These are phyloP conservation scores for Craseonycteris thonglongyai DNA, from an alignment of 2,113 vertebrate genomes.

Conservation along the genomic window DNA sequence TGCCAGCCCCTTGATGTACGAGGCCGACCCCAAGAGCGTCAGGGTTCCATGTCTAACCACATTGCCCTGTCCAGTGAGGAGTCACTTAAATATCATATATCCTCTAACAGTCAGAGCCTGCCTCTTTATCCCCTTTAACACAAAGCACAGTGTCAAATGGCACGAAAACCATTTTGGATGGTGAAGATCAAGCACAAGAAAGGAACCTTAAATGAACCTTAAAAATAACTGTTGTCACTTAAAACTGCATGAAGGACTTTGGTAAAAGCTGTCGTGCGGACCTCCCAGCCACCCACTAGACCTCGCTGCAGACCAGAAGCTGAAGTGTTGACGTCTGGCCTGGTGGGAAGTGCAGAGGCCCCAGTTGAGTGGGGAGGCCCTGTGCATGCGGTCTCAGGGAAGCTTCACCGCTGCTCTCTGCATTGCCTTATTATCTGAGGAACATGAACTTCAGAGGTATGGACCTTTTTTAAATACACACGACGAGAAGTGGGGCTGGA, in stretches of 20 bases:
- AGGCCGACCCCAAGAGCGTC: not conserved
- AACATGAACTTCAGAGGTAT: not conserved
- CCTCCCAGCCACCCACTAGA: not conserved
- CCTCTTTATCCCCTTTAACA: not conserved
- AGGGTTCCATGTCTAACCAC: not conserved
- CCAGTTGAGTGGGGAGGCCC: too few relatives aligned
- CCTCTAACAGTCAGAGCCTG: not conserved
- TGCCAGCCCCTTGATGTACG: not conserved
- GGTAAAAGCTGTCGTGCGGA: not conserved
- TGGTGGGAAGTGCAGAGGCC: too few relatives aligned
- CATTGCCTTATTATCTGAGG: not conserved
- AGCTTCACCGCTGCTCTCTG: not conserved
- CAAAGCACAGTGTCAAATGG: not conserved
- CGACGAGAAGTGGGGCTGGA: not conserved
- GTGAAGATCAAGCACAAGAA: not conserved
- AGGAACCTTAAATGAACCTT: not conserved
- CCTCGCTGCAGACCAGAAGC: not conserved
- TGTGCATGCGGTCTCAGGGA: not conserved
- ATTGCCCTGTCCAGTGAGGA: not conserved
- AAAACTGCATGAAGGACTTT: not conserved
- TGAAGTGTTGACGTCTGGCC: not conserved
- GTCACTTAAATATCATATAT: not conserved
- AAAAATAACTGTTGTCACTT: not conserved
- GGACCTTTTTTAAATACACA: not conserved
- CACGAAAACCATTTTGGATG: not conserved